Percentiles rank a stretch among this genome's conserved stretches.
Evolutionary conservation across 2,888 invertebrate genomes (phyloP).

Genomic region (Stramonita haemastoma): DNA sequence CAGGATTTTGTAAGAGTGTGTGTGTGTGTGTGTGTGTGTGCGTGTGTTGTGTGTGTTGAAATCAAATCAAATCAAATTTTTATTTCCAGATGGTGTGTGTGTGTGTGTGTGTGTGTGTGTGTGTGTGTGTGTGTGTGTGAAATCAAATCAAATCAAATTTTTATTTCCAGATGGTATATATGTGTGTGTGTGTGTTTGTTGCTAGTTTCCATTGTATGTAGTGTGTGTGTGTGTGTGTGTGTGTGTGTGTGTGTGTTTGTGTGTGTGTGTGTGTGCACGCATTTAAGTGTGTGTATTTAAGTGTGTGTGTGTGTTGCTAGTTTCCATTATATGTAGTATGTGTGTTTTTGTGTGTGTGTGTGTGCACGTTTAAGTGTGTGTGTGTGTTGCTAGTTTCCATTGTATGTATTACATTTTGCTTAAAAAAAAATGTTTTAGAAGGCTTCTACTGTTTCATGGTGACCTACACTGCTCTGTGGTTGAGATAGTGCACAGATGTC

Average conservation of each 20-base stretch:
- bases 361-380: not conserved
- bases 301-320: not conserved
- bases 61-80: no score
- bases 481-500: no score
- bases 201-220: no score
- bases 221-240: not conserved
- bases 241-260: no score
- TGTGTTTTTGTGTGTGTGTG: not conserved
- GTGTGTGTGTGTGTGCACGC: not conserved
- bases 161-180: not conserved
- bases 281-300: no score
- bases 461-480: no score
- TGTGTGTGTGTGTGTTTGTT: no score
- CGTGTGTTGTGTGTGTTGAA: not conserved
- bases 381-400: not conserved
- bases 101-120: not conserved
- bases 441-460: no score
- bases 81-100: not conserved
- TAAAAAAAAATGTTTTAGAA: no score
- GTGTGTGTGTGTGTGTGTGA: constrained; percentile 10
- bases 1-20: not conserved
- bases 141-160: no score
- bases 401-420: not conserved
- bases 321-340: not conserved
- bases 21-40: constrained; percentile 5